Conservation (phyloP, 2,797 vertebrate species). For the Spinus pinus region DNA sequence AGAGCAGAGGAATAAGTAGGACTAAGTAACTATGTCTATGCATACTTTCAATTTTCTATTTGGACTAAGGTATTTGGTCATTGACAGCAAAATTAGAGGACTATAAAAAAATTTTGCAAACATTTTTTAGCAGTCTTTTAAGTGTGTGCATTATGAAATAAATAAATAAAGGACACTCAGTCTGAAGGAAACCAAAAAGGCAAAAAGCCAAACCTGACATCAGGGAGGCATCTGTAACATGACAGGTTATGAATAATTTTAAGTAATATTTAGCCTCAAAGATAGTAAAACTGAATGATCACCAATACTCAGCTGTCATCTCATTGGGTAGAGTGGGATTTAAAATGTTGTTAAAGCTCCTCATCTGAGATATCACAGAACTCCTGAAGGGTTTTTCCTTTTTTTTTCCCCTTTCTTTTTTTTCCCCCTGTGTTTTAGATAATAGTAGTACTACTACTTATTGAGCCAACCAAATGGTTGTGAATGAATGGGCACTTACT, state of each 20-base stretch:
- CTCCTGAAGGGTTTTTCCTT: not conserved
- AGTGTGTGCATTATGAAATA: not conserved
- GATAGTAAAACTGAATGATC: constrained; percentile 18
- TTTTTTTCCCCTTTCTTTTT: not conserved
- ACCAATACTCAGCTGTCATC: constrained; percentile 18
- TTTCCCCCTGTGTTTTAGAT: not conserved
- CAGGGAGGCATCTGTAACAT: not conserved
- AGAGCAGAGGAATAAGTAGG: not conserved
- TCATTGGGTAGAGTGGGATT: not conserved
- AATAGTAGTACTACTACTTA: not conserved
- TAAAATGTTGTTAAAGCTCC: not conserved
- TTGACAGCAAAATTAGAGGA: not conserved
- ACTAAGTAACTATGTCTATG: not conserved
- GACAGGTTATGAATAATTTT: constrained; percentile 39
- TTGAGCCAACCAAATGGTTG: not conserved
- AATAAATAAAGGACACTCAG: not conserved
- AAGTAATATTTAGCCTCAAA: constrained; percentile 21
- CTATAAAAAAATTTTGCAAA: not conserved
- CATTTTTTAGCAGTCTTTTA: not conserved
- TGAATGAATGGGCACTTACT: not conserved
- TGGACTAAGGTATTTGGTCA: not conserved
- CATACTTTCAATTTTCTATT: not conserved
- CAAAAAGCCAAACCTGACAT: not conserved
- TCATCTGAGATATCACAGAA: not conserved
- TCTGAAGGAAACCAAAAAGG: not conserved